phyloP scores from a whole-genome alignment of 2,888 invertebrate species.

The Papilio protenor region DNA sequence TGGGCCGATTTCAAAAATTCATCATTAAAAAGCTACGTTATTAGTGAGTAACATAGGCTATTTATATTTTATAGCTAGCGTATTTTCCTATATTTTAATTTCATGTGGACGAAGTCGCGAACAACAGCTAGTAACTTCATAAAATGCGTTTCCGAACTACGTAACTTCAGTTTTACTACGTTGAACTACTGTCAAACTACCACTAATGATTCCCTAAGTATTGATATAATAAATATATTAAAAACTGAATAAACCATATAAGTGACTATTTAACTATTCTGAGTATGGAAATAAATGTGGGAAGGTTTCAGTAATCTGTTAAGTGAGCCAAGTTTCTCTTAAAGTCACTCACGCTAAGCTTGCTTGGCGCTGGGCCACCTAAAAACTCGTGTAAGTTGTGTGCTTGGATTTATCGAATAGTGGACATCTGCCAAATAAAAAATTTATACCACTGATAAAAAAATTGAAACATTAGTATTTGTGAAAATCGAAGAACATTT shows the following conservation, averaged over 20 bases:
- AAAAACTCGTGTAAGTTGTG: constrained; percentile 2
- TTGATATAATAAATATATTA: no score
- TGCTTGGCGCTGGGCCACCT: constrained; percentile 10
- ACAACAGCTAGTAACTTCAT: no score
- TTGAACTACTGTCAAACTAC: no score
- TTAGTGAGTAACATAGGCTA: no score
- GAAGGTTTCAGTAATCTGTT: not conserved
- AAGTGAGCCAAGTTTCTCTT: constrained; percentile 10
- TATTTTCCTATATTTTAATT: no score
- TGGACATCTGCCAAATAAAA: constrained; percentile 20
- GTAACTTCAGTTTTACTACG: no score
- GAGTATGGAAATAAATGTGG: not conserved
- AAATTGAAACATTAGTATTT: not conserved
- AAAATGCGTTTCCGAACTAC: no score
- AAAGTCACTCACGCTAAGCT: constrained; percentile 4
- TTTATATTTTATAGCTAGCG: no score
- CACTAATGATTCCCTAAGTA: no score
- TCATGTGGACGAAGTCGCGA: no score
- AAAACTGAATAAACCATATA: not conserved
- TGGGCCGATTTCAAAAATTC: no score
- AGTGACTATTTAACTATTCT: not conserved
- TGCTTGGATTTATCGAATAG: constrained; percentile 2
- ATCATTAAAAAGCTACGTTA: no score
- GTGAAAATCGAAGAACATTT: not conserved
- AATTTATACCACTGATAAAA: not conserved